Percentiles rank a stretch among this genome's conserved stretches.
Evolutionary conservation across 2,113 vertebrate species (phyloP).

Genomic region (Reinhardtius hippoglossoides): DNA sequence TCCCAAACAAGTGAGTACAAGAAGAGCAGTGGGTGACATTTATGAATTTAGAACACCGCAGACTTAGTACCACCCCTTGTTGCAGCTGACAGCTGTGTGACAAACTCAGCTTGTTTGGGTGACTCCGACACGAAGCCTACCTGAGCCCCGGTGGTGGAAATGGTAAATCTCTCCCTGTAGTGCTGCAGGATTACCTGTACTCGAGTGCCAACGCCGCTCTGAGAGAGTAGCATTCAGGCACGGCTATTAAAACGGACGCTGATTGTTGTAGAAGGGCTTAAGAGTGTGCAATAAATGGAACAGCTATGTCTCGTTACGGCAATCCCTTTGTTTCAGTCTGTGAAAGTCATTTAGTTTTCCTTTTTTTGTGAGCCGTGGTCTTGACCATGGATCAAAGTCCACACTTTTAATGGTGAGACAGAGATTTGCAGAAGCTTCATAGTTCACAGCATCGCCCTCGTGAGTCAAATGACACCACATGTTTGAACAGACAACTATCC

Average conservation of each 20-base stretch:
- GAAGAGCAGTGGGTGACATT: constrained; percentile 14
- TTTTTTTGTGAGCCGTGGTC: constrained; percentile 42
- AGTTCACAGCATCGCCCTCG: constrained; percentile 40
- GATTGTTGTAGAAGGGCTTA: constrained; percentile 48
- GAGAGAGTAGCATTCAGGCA: constrained; percentile 29
- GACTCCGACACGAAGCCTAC: constrained; percentile 30
- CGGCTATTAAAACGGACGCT: constrained; percentile 42
- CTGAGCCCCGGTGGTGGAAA: constrained; percentile 29
- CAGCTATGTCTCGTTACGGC: constrained; percentile 65
- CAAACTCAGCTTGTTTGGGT: constrained; percentile 23
- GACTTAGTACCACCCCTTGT: constrained; percentile 23
- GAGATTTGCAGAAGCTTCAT: constrained; percentile 53
- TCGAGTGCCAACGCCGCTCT: constrained; percentile 32
- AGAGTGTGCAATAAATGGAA: constrained; percentile 44
- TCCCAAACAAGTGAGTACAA: constrained; percentile 17
- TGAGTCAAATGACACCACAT: constrained; percentile 55
- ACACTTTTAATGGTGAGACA: constrained; percentile 66
- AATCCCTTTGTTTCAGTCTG: constrained; percentile 53
- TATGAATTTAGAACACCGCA: constrained; percentile 9
- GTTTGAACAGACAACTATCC: constrained; percentile 36
- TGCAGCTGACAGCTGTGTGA: constrained; percentile 41
- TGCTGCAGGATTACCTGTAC: constrained; percentile 49
- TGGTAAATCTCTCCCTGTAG: constrained; percentile 53
- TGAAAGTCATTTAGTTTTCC: constrained; percentile 56
- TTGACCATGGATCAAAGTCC: constrained; percentile 62